A percentile compares a stretch with the other conserved stretches of the same genome.
These are phyloP conservation scores for Grus americana DNA, from an alignment of 2,113 vertebrate genomes.

Conservation along the genomic window DNA sequence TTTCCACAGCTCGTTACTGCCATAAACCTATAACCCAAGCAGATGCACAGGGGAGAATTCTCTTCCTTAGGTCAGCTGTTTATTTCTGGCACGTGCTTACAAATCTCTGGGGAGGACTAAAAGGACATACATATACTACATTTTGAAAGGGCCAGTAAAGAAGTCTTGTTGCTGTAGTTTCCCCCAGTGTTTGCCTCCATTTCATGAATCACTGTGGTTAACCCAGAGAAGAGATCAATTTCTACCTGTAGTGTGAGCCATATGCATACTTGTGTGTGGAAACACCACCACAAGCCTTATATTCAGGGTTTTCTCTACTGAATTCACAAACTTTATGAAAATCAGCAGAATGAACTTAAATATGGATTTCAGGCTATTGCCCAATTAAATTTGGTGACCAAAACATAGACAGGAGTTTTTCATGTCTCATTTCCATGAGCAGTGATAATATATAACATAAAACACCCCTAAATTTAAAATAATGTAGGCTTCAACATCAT, in stretches of 20 bases:
- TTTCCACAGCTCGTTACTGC: conserved; percentile 61
- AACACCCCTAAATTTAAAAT: neutral
- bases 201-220: neutral
- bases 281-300: neutral
- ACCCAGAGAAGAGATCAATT: neutral
- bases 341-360: neutral
- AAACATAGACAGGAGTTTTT: neutral
- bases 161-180: neutral
- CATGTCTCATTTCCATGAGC: neutral
- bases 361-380: neutral
- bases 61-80: conserved; percentile 55
- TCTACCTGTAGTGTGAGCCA: neutral
- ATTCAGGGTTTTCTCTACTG: neutral
- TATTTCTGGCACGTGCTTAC: conserved; percentile 41
- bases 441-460: neutral
- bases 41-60: conserved; percentile 42
- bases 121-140: neutral
- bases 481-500: neutral
- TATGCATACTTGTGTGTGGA: neutral
- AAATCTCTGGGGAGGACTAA: conserved; percentile 3
- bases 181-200: neutral
- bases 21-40: conserved; percentile 62
- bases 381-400: neutral
- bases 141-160: conserved; percentile 2
- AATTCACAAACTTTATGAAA: neutral